phyloP scores from a whole-genome alignment of 2,888 invertebrate species.

The Aporophyla nigra region DNA sequence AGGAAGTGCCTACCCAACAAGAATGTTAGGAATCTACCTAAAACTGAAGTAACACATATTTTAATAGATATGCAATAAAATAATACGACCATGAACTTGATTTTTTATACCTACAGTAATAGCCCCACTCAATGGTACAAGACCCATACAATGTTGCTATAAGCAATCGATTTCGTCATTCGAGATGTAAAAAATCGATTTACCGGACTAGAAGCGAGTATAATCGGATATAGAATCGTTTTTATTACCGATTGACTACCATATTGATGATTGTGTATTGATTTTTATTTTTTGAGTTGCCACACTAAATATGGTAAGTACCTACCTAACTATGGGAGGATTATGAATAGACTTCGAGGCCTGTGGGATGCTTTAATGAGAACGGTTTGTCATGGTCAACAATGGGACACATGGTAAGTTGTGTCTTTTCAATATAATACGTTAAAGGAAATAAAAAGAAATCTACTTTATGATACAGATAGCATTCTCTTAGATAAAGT shows the following conservation, averaged over 20 bases:
- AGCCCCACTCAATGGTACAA: slow-evolving; percentile 69
- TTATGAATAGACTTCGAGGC: slow-evolving; percentile 43
- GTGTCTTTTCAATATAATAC: not conserved
- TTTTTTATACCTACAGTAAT: slow-evolving; percentile 68
- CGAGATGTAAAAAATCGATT: slow-evolving; percentile 81
- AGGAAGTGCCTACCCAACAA: slow-evolving; percentile 13
- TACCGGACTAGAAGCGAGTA: slow-evolving; percentile 79
- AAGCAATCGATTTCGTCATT: slow-evolving; percentile 83
- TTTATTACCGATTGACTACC: slow-evolving; percentile 83
- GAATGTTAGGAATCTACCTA: slow-evolving; percentile 37
- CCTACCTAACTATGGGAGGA: slow-evolving; percentile 47
- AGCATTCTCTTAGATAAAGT: not conserved
- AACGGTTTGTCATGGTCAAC: slow-evolving; percentile 8
- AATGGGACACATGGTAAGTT: slow-evolving; percentile 11
- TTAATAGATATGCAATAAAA: slow-evolving; percentile 63
- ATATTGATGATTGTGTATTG: slow-evolving; percentile 76
- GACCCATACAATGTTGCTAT: slow-evolving; percentile 80
- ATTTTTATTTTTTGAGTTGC: slow-evolving; percentile 74
- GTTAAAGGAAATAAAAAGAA: not conserved
- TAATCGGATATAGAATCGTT: slow-evolving; percentile 81
- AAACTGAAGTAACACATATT: slow-evolving; percentile 62
- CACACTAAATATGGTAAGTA: slow-evolving; percentile 59
- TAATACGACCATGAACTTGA: slow-evolving; percentile 68
- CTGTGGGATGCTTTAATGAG: slow-evolving; percentile 37
- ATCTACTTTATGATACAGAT: not conserved